A percentile compares a stretch with the other conserved stretches of the same genome.
Conservation (phyloP, 1,140 invertebrate genomes). For the Sinella curviseta region DNA sequence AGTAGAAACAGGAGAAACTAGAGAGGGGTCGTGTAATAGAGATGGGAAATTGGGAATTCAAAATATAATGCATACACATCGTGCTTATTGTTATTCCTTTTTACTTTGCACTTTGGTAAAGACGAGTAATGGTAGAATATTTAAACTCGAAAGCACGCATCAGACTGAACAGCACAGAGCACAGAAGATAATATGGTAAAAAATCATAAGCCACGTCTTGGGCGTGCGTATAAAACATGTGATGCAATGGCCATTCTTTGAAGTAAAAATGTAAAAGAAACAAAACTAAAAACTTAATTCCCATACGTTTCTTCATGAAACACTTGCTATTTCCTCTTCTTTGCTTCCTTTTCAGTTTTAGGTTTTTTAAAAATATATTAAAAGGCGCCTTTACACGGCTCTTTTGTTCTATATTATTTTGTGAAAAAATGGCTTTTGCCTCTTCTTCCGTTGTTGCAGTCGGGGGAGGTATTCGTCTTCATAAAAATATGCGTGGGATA, state of each 20-base stretch:
- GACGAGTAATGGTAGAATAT: neutral
- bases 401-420: neutral
- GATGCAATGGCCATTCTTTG: too few relatives aligned
- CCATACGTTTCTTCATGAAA: too few relatives aligned
- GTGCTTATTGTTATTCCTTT: neutral
- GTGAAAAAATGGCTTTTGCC: neutral
- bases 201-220: too few relatives aligned
- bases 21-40: neutral
- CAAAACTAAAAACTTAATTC: too few relatives aligned
- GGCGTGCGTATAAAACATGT: too few relatives aligned
- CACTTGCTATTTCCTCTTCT: too few relatives aligned
- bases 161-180: too few relatives aligned
- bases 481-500: conserved; percentile 23
- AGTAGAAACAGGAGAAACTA: neutral
- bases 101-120: neutral
- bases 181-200: too few relatives aligned
- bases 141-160: too few relatives aligned
- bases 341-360: too few relatives aligned
- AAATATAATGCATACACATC: neutral
- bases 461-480: neutral
- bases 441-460: neutral
- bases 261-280: too few relatives aligned
- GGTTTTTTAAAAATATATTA: too few relatives aligned
- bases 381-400: neutral
- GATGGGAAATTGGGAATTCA: neutral